Conservation (phyloP, 2,113 vertebrate genomes). For the Monopterus albus region DNA sequence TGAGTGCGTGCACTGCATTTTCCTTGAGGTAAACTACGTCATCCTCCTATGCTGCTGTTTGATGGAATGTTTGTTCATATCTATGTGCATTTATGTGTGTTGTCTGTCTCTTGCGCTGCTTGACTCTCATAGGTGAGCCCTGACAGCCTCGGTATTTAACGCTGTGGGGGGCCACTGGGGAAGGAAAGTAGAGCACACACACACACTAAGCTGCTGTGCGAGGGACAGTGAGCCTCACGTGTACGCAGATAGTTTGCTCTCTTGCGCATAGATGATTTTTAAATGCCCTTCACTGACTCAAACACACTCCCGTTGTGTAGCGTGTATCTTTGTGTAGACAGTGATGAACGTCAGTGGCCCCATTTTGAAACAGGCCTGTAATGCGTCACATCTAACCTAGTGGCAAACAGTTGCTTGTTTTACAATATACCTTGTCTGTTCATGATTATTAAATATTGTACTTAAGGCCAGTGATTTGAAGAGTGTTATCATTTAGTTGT, state of each 20-base stretch:
- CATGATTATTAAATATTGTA: constrained; percentile 24
- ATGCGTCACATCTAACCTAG: constrained; percentile 19
- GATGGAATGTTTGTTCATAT: constrained; percentile 41
- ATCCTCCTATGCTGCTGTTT: constrained; percentile 41
- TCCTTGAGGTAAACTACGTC: constrained; percentile 56
- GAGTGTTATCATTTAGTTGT: constrained; percentile 19
- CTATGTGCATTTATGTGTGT: background rate
- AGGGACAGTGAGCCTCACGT: constrained; percentile 12
- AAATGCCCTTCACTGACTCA: constrained; percentile 32
- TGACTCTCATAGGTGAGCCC: constrained; percentile 64
- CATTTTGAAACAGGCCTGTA: constrained; percentile 6
- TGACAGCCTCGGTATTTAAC: constrained; percentile 66
- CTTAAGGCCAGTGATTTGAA: constrained; percentile 7
- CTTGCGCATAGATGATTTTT: constrained; percentile 24
- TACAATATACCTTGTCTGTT: constrained; percentile 5
- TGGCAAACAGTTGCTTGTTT: constrained; percentile 18
- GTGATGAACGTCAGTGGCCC: background rate
- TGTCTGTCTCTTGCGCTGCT: constrained; percentile 34
- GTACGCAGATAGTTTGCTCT: constrained; percentile 18
- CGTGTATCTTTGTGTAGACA: background rate
- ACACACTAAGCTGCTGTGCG: constrained; percentile 21
- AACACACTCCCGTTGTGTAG: background rate
- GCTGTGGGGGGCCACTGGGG: constrained; percentile 34
- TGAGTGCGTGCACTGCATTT: constrained; percentile 22
- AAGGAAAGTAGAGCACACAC: constrained; percentile 40